A percentile compares a stretch with the other conserved stretches of the same genome.
Evolutionary conservation across 1,140 invertebrate species (phyloP).

Genomic region (Lordiphosa stackelbergi): DNA sequence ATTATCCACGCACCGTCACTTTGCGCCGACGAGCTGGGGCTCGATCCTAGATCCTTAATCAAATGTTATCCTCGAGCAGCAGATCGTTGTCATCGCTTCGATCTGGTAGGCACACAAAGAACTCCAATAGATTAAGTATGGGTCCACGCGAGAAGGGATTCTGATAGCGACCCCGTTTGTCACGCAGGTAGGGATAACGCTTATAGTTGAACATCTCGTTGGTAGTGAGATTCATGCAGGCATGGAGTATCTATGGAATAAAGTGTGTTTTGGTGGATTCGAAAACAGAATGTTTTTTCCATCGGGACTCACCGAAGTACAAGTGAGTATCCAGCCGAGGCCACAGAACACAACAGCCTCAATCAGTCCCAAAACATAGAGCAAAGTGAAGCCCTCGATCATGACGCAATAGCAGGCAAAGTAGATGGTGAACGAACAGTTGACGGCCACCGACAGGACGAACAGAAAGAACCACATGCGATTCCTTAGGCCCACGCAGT

Average conservation of each 20-base stretch:
- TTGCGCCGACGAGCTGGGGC: conserved; percentile 60
- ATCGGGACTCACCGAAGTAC: conserved; percentile 86
- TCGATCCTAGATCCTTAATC: conserved; percentile 77
- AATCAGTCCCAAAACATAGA: conserved; percentile 88
- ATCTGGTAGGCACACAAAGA: conserved; percentile 89
- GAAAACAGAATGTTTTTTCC: not conserved
- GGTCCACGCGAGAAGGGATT: conserved; percentile 93
- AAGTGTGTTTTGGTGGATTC: conserved; percentile 24
- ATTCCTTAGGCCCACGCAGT: conserved; percentile 92
- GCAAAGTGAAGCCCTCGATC: conserved; percentile 89
- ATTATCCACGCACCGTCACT: conserved; percentile 72
- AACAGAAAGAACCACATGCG: conserved; percentile 95
- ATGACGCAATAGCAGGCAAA: conserved; percentile 92
- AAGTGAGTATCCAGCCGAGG: conserved; percentile 90
- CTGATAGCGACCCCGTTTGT: conserved; percentile 90
- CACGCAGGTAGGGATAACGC: conserved; percentile 90
- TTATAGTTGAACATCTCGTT: conserved; percentile 97
- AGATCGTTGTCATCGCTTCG: conserved; percentile 85
- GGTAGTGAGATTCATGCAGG: conserved; percentile 93
- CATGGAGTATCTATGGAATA: conserved; percentile 85
- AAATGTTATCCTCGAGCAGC: conserved; percentile 82
- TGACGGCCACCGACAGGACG: conserved; percentile 89
- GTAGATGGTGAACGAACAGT: conserved; percentile 91
- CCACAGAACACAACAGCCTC: conserved; percentile 91
- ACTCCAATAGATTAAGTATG: conserved; percentile 91